Conservation (phyloP, 1,140 invertebrate species). For the Drosophila mauritiana region DNA sequence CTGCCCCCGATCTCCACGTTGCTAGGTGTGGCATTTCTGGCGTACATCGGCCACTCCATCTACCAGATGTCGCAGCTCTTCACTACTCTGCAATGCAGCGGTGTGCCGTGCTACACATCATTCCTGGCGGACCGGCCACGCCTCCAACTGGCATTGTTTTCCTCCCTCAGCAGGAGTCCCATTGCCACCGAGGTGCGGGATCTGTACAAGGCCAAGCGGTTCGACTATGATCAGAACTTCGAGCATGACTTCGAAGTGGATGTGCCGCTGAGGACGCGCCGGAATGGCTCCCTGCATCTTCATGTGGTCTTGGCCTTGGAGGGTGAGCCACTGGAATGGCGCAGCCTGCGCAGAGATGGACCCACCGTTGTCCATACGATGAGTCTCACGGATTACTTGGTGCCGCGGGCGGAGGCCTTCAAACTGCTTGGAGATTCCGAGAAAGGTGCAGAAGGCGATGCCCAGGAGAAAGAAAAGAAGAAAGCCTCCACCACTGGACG, state of each 20-base stretch:
- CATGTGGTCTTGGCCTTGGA: constrained; percentile 87
- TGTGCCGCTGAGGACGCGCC: constrained; percentile 89
- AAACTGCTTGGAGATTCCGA: constrained; percentile 89
- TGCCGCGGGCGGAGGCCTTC: constrained; percentile 90
- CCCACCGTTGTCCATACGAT: constrained; percentile 86
- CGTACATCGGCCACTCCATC: constrained; percentile 90
- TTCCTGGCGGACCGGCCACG: constrained; percentile 86
- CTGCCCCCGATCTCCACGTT: constrained; percentile 84
- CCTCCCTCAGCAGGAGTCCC: constrained; percentile 86
- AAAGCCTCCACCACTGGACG: background rate
- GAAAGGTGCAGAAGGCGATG: background rate
- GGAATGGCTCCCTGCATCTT: constrained; percentile 91
- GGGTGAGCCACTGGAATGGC: constrained; percentile 85
- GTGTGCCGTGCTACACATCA: constrained; percentile 87
- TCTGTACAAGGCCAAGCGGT: constrained; percentile 84
- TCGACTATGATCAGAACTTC: constrained; percentile 85
- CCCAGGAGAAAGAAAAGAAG: constrained; percentile 7
- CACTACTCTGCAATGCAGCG: constrained; percentile 88
- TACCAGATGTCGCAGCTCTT: constrained; percentile 90
- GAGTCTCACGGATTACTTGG: constrained; percentile 88
- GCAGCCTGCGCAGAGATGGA: constrained; percentile 86
- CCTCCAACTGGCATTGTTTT: constrained; percentile 87
- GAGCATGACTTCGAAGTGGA: constrained; percentile 87
- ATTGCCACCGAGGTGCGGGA: constrained; percentile 78
- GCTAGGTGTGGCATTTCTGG: constrained; percentile 88